Conservation (phyloP, 2,888 invertebrate genomes). For the Noctua fimbriata region DNA sequence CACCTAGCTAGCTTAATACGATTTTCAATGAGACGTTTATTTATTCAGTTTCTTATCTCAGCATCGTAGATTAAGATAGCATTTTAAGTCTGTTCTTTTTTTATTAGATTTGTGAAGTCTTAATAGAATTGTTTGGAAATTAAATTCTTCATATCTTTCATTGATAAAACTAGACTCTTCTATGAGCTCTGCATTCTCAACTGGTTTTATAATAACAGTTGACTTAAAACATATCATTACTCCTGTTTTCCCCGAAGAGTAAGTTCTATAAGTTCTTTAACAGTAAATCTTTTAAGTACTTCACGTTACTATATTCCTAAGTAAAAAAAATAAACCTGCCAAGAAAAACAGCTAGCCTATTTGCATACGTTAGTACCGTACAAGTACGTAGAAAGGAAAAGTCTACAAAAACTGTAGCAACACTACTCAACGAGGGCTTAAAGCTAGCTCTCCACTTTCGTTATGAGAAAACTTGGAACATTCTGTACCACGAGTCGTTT, state of each 20-base stretch:
- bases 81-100: background rate
- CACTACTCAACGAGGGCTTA: constrained; percentile 60
- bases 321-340: background rate
- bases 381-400: constrained; percentile 54
- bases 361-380: constrained; percentile 47
- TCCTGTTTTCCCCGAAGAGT: background rate
- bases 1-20: constrained; percentile 13
- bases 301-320: background rate
- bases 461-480: constrained; percentile 80
- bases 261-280: background rate
- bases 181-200: background rate
- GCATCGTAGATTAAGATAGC: background rate
- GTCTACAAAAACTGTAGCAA: constrained; percentile 63
- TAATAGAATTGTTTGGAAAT: background rate
- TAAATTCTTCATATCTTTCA: background rate
- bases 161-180: background rate
- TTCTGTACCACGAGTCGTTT: constrained; percentile 60
- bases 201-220: background rate
- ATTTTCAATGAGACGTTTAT: constrained; percentile 27
- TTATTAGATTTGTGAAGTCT: background rate
- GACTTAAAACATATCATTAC: background rate
- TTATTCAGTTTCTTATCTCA: constrained; percentile 3
- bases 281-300: background rate
- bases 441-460: constrained; percentile 73
- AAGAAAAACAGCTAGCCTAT: constrained; percentile 41